Evolutionary conservation across 2,113 vertebrate species (phyloP), one percentile per base, ranked within the genome.

Genomic region (Phaethornis superciliosus): DNA sequence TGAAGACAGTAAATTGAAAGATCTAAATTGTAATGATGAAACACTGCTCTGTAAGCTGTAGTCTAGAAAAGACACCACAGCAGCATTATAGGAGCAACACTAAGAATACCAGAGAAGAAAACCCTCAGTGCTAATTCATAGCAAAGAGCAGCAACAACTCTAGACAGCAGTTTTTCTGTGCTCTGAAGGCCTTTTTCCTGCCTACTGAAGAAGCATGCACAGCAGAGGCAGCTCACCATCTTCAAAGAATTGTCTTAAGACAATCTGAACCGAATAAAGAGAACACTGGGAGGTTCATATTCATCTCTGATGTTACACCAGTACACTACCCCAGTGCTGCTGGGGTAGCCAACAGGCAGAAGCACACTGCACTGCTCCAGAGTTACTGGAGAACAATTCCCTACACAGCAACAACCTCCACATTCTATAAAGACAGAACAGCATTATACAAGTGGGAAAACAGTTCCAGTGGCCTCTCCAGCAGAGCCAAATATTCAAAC

Each of bases 391-490:
- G 26, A 60, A 14, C 40, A 82, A 60, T 23, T 81, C 37, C 33
- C 10, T 26, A 26, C 1, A 28, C 28, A 35, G 32, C 22, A 47
- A 65, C 8, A 79, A 62, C 16, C 56, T 82, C 67, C 18, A 15
- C 23, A 21, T 35, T n/a, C 46, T 16, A 30, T 11, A 55, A 74
- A 46, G 23, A 44, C 1, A 2, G 62, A 24, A 32, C 0, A 1
- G 68, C 6, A 78, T 32, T 22, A 88, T 44, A 4, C 54, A 72
- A 49, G 54, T 44, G 15, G 51, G 7, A 18, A 51, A 47, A 64
- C 23, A 81, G 65, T 37, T 26, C 15, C 44, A 60, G 8, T 20
- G 62, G 42, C 22, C 33, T 55, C 55, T 69, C 33, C 40, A 69
- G 60, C 11, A 79, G 4, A 59, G 20, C 17, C 24, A 23, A 14